Conservation (phyloP, 2,888 invertebrate species). For the Panopea generosa region DNA sequence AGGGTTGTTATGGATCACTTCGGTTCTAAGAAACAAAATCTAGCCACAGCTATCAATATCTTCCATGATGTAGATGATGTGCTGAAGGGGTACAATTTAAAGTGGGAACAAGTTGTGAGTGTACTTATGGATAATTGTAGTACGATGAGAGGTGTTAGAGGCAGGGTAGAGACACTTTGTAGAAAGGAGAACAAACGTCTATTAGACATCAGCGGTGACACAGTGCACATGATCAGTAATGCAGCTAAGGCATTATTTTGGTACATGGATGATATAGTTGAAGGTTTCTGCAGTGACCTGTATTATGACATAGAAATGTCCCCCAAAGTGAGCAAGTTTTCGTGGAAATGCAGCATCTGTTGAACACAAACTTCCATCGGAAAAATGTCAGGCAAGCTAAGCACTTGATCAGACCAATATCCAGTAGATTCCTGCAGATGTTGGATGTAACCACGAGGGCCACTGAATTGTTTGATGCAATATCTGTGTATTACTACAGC, state of each 20-base stretch:
- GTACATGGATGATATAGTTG: conserved; percentile 10
- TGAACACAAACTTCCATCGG: no score
- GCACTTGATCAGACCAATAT: conserved; percentile 27
- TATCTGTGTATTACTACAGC: conserved; percentile 15
- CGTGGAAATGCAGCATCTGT: conserved; percentile 4
- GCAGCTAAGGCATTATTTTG: conserved; percentile 26
- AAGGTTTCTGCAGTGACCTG: conserved; percentile 23
- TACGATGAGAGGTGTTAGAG: conserved; percentile 37
- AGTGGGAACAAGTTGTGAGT: conserved; percentile 30
- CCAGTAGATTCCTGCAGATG: conserved; percentile 40
- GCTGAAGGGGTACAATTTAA: conserved; percentile 22
- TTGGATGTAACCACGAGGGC: conserved; percentile 20
- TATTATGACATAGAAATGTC: conserved; percentile 44
- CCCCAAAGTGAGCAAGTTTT: conserved; percentile 25
- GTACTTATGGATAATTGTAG: conserved; percentile 38
- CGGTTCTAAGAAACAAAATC: conserved; percentile 28
- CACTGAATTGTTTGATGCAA: conserved; percentile 3
- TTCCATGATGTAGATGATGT: conserved; percentile 21
- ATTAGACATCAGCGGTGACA: conserved; percentile 48
- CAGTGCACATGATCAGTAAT: conserved; percentile 42
- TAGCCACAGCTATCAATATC: conserved; percentile 27
- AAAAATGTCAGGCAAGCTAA: conserved; percentile 19
- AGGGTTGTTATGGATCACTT: conserved; percentile 16
- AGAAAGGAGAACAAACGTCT: conserved; percentile 29
- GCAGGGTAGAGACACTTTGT: conserved; percentile 36